Evolutionary conservation across 35 echinoderm and acorn worm species (phyloP).

Genomic region (Lytechinus variegatus): DNA sequence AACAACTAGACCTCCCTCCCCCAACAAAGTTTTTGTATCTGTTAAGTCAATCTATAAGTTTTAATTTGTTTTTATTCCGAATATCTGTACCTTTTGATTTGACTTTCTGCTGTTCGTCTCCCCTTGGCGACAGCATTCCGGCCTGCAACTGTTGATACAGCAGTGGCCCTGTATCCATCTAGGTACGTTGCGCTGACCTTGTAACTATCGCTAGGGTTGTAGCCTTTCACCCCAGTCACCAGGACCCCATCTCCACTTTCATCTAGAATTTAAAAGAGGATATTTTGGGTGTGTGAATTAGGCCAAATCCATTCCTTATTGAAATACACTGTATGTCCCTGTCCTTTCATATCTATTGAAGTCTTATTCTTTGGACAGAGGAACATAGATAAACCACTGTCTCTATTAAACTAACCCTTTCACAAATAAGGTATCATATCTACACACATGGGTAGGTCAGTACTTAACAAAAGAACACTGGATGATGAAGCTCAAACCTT

Average conservation of each 20-base stretch:
- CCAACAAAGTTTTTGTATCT: no score
- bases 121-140: constrained; percentile 78
- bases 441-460: no score
- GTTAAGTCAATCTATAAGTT: no score
- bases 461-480: no score
- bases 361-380: no score
- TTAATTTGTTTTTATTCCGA: neutral
- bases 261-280: neutral
- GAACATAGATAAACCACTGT: no score
- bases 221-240: constrained; percentile 87
- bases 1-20: no score
- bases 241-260: constrained; percentile 67
- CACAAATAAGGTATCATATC: no score
- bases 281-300: neutral
- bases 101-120: constrained; percentile 80
- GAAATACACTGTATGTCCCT: no score
- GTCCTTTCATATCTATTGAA: no score
- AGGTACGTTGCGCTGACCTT: constrained; percentile 96
- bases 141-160: constrained; percentile 74
- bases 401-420: no score
- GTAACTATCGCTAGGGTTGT: constrained; percentile 64
- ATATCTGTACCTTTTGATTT: constrained; percentile 81
- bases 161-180: constrained; percentile 79
- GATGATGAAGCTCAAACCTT: no score
- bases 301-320: neutral